Base-by-base conservation (phyloP, 1,140 invertebrate species). In the Ips nitidus region DNA sequence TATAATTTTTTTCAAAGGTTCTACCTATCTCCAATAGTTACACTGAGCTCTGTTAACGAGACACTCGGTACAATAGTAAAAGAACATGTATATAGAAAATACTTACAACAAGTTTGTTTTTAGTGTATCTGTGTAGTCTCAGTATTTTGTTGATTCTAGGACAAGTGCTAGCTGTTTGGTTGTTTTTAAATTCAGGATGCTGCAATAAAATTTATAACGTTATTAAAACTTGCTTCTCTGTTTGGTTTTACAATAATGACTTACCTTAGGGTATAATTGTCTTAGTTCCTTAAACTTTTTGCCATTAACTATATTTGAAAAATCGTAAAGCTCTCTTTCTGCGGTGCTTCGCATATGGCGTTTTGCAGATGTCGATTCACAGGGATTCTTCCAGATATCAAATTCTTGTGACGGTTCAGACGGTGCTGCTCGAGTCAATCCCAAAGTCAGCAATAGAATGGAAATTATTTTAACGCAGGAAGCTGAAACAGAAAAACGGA, bases 351-450 rank as follows among this genome's bases (percentile, higher is more conserved):
- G 65, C 6, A 56, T 57, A 41, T 75, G 74, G 22, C 74, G 58
- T 53, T 69, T 5, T 2, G 43, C 45, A 41, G 41, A 8, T 41
- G 69, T 57, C 36, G 41, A 64, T 1, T 58, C 55, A 53, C 74
- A 75, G 1, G 73, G 71, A 40, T 74, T 71, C 6, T 37, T 67
- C 73, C 71, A 75, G 67, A 73, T 69, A 4, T 71, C 68, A 47
- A 8, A 58, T 6, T 36, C n/a, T 1, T 5, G n/a, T 47, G 40
- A 22, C 8, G 50, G 41, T 41, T 38, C 39, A 5, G 57, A 22
- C 6, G 68, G 62, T 36, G 71, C 65, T 5, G 69, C 50, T 3
- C 43, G 43, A 39, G 67, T 38, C 1, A 47, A 47, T 7, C 57
- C 40, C 47, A 72, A 53, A 41, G 67, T 55, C 36, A 69, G 7